Evolutionary conservation across 2,888 invertebrate species (phyloP).

Genomic region (Arge pagana): DNA sequence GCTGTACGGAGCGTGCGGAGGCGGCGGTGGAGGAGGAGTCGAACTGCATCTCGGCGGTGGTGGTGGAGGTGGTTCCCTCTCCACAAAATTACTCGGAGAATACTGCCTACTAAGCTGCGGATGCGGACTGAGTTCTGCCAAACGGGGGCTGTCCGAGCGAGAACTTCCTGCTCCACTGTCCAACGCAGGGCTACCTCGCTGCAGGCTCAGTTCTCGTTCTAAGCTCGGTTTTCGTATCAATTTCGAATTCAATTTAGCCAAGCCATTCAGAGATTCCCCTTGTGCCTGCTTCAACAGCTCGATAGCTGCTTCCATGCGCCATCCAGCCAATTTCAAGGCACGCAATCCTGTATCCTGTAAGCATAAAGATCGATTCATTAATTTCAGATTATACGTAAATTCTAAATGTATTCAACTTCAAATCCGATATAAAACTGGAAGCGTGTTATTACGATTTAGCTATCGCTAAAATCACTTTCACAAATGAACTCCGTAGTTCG

Average conservation of each 20-base stretch:
- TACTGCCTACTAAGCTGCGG: slow-evolving; percentile 74
- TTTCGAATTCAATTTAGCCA: slow-evolving; percentile 66
- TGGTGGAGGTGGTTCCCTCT: slow-evolving; percentile 66
- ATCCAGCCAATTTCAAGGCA: slow-evolving; percentile 72
- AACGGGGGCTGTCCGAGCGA: slow-evolving; percentile 85
- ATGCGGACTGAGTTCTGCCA: slow-evolving; percentile 65
- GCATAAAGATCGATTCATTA: slow-evolving; percentile 31
- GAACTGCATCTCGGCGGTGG: slow-evolving; percentile 77
- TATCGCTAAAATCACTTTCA: slow-evolving; percentile 16
- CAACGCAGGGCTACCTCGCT: slow-evolving; percentile 83
- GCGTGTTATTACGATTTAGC: slow-evolving; percentile 12
- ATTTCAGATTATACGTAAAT: neutral
- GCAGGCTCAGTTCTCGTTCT: slow-evolving; percentile 77
- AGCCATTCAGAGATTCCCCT: slow-evolving; percentile 63
- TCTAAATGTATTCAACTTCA: slow-evolving; percentile 1
- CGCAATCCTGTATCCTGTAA: slow-evolving; percentile 72
- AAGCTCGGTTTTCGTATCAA: slow-evolving; percentile 86
- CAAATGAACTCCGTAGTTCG: too few species aligned
- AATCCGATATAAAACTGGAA: slow-evolving; percentile 2
- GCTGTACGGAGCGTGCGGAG: slow-evolving; percentile 60
- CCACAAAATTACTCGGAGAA: slow-evolving; percentile 68
- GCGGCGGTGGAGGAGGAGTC: slow-evolving; percentile 68
- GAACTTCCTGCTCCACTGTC: slow-evolving; percentile 89
- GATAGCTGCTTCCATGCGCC: slow-evolving; percentile 72
- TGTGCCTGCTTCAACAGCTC: slow-evolving; percentile 71